Conservation (phyloP, 2,888 invertebrate species). For the Dysmachus trigonus region DNA sequence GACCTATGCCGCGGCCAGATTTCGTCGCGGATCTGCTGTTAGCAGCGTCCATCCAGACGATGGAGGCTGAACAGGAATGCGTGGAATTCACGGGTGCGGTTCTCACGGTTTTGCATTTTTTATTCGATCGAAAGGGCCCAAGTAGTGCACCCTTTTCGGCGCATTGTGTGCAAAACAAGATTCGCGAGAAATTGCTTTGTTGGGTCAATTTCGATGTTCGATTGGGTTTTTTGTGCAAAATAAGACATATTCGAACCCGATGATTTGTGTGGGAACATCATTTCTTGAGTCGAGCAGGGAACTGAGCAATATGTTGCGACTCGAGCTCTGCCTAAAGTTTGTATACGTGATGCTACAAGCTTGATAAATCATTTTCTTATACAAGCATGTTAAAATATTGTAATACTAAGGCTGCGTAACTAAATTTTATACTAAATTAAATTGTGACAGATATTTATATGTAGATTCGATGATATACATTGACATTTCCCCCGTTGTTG, state of each 20-base stretch:
- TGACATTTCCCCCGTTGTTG: no score
- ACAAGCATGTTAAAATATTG: no score
- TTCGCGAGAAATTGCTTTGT: constrained; percentile 24
- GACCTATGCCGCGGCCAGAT: not conserved
- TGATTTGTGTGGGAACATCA: constrained; percentile 33
- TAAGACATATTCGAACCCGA: not conserved
- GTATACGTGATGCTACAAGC: not conserved
- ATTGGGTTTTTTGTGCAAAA: constrained; percentile 5
- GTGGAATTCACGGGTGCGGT: constrained; percentile 19
- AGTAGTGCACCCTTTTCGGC: not conserved
- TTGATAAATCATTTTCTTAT: no score
- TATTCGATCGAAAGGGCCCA: not conserved
- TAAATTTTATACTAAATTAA: no score
- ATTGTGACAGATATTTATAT: no score
- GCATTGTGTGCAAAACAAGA: constrained; percentile 37
- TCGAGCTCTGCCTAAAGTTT: not conserved
- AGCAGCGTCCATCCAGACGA: not conserved
- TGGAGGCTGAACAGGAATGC: constrained; percentile 4
- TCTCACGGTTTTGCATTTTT: constrained; percentile 38
- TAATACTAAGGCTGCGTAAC: no score
- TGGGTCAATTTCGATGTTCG: constrained; percentile 26
- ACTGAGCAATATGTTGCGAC: not conserved
- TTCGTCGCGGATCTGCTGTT: not conserved
- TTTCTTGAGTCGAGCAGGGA: not conserved
- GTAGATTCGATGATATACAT: no score